These are phyloP conservation scores for Chrysolina oricalcia DNA, from an alignment of 2,888 invertebrate species.

Conservation along the genomic window DNA sequence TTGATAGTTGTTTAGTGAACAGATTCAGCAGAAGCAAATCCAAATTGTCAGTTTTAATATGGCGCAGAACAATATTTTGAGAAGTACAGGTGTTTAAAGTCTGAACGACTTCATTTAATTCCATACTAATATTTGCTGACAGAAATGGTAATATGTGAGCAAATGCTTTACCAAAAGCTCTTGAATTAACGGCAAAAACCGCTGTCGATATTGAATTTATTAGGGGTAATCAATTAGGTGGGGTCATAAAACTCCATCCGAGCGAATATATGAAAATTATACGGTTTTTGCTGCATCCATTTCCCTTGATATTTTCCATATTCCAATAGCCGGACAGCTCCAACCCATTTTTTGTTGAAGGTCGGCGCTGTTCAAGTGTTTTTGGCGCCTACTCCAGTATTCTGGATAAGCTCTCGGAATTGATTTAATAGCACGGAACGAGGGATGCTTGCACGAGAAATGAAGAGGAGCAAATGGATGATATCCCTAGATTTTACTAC, in stretches of 20 bases:
- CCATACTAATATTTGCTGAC: too few relatives aligned
- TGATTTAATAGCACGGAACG: conserved; percentile 35
- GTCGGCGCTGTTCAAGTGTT: conserved; percentile 40
- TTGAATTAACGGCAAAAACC: conserved; percentile 16
- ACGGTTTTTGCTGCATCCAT: conserved; percentile 50
- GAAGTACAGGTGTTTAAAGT: too few relatives aligned
- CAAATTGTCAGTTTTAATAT: too few relatives aligned
- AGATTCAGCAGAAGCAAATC: too few relatives aligned
- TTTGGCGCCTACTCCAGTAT: conserved; percentile 32
- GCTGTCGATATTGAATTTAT: conserved; percentile 47
- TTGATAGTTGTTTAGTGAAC: too few relatives aligned
- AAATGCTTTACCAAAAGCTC: not conserved
- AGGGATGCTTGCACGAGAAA: conserved; percentile 1
- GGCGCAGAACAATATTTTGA: too few relatives aligned
- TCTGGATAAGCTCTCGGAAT: conserved; percentile 27
- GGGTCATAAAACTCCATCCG: conserved; percentile 55
- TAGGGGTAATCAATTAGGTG: conserved; percentile 52
- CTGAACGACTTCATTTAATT: too few relatives aligned
- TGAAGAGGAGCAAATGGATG: not conserved
- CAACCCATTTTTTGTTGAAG: conserved; percentile 38
- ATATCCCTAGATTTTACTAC: not conserved
- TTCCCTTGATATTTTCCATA: conserved; percentile 44
- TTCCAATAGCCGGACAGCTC: conserved; percentile 38
- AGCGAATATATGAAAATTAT: conserved; percentile 56
- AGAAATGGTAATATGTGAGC: too few relatives aligned